These are phyloP conservation scores for Cyanistes caeruleus DNA, from an alignment of 2,113 vertebrate genomes.

Conservation along the genomic window DNA sequence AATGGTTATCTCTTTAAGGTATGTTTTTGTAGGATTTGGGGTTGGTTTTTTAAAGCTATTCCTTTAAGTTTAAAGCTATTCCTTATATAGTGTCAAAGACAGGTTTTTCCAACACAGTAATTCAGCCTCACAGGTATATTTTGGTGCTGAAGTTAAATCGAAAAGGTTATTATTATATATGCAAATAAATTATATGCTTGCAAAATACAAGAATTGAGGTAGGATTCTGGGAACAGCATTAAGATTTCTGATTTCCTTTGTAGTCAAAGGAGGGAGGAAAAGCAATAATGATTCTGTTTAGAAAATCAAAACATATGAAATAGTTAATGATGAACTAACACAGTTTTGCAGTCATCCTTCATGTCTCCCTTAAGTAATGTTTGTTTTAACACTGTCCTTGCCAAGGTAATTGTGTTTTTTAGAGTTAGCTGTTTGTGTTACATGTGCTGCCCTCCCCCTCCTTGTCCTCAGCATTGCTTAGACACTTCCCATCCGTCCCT, in stretches of 20 bases:
- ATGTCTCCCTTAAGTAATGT: background rate
- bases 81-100: background rate
- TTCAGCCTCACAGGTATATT: background rate
- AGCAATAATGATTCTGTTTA: background rate
- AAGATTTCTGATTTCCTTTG: background rate
- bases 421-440: slow-evolving; percentile 9
- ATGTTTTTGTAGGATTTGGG: slow-evolving; percentile 63
- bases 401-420: background rate
- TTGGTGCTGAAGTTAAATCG: background rate
- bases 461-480: background rate
- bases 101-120: background rate
- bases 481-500: background rate
- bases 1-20: slow-evolving; percentile 96
- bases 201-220: background rate
- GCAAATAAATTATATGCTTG: background rate
- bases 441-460: background rate
- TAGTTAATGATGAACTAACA: background rate
- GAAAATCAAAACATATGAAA: background rate
- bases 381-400: background rate
- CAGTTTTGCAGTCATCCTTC: background rate
- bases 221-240: background rate
- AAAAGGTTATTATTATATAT: background rate
- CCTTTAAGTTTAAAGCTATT: slow-evolving; percentile 52
- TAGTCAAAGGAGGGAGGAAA: background rate
- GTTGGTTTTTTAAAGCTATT: background rate